phyloP scores from a whole-genome alignment of 1,140 invertebrate genomes.

The Sesamia nonagrioides region DNA sequence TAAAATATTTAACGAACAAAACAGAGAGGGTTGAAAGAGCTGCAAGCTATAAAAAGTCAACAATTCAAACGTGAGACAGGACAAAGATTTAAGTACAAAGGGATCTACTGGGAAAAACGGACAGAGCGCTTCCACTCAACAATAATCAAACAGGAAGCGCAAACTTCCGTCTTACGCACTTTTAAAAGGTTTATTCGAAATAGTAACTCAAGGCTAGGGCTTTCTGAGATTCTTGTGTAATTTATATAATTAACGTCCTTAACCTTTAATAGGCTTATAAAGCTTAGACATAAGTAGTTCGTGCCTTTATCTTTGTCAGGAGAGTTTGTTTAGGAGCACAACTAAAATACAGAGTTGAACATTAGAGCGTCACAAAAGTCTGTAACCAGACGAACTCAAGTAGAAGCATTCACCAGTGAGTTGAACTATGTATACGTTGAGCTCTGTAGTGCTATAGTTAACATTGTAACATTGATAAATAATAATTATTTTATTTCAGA shows the following conservation, averaged over 20 bases:
- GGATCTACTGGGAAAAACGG: neutral
- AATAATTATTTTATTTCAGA: no score
- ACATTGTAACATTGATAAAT: no score
- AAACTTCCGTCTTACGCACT: slow-evolving; percentile 23
- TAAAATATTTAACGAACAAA: slow-evolving; percentile 58
- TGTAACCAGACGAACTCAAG: slow-evolving; percentile 1
- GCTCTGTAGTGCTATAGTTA: neutral
- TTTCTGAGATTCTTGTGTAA: slow-evolving; percentile 37
- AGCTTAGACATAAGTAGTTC: slow-evolving; percentile 36
- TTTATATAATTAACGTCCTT: slow-evolving; percentile 41
- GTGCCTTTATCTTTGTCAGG: slow-evolving; percentile 34
- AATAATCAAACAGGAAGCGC: slow-evolving; percentile 12
- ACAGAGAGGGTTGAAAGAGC: slow-evolving; percentile 48
- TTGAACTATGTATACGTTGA: neutral
- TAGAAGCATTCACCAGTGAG: neutral
- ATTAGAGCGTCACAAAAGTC: slow-evolving; percentile 27
- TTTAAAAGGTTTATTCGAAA: slow-evolving; percentile 16
- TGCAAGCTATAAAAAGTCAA: slow-evolving; percentile 44
- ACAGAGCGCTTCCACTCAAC: slow-evolving; percentile 8
- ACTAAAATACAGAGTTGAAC: slow-evolving; percentile 42
- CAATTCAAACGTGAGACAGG: slow-evolving; percentile 48
- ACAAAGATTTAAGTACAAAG: slow-evolving; percentile 48
- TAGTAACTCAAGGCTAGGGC: slow-evolving; percentile 14
- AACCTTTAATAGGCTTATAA: slow-evolving; percentile 43
- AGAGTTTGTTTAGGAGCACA: slow-evolving; percentile 46